Base-by-base conservation (phyloP, 2,797 vertebrate genomes). In the Oreochromis mossambicus region DNA sequence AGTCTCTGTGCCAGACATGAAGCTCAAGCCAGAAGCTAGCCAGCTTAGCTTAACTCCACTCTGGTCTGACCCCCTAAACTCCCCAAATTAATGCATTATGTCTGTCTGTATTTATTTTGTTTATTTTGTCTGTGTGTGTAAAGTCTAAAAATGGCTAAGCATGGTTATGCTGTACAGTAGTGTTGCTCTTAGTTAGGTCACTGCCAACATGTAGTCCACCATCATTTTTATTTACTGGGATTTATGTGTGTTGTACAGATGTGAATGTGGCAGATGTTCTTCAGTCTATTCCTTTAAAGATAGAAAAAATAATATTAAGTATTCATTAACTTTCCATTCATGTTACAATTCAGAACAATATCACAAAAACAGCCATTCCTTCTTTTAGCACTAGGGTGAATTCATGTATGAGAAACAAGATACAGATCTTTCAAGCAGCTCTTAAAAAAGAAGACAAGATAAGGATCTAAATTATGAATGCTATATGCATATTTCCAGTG, bases 201-300 rank as follows among this genome's bases (percentile, higher is more conserved):
- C 11, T 46, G 26, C 10, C 48, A 13, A 14, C 21, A 63, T 32
- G 21, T 61, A 50, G 34, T 76, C 12, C 52, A 26, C n/a, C n/a
- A 79, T 79, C 29, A 83, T 46, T 46, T 13, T 48, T 73, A 48
- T 50, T 48, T 73, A 48, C 24, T 75, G 68, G 10, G 15, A 50
- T 75, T 50, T 75, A 32, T 75, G 17, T 50, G 43, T 75, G 46
- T 50, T 75, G 26, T 26, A 50, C 68, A 75, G 6, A 50, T 32
- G 46, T 48, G 68, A 50, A 4, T n/a, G 43, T 50, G 24, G 2
- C 6, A 48, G 68, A 26, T 29, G 14, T 26, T 70, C 21, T 70
- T 70, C 8, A 1, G 3, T 15, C 21, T 26, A 21, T 70, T 70
- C 14, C 5, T 46, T 70, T 70, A 46, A 70, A 46, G 1, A 26